Conservation (phyloP, 2,888 invertebrate species). For the Pilophorus perplexus region DNA sequence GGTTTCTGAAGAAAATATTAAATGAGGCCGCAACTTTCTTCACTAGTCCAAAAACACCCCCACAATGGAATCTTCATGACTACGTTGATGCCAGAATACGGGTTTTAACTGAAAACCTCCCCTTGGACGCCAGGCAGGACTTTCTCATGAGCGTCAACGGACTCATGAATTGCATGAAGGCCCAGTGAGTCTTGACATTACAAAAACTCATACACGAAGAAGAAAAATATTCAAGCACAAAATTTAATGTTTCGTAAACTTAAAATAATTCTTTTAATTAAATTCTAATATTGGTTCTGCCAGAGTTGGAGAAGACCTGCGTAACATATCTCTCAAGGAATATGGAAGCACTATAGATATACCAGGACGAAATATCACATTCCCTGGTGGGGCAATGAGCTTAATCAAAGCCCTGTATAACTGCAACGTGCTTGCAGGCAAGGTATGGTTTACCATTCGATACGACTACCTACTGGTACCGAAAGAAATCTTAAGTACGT, state of each 20-base stretch:
- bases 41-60: slow-evolving; percentile 9
- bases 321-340: slow-evolving; percentile 60
- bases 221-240: too few relatives aligned
- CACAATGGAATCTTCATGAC: slow-evolving; percentile 22
- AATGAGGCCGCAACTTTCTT: slow-evolving; percentile 26
- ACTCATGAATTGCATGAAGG: slow-evolving; percentile 33
- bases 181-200: slow-evolving; percentile 7
- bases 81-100: slow-evolving; percentile 16
- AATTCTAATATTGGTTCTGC: too few relatives aligned
- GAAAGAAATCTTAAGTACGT: too few relatives aligned
- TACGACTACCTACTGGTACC: too few relatives aligned
- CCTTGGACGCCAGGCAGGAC: slow-evolving; percentile 4
- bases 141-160: slow-evolving; percentile 25
- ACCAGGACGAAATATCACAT: slow-evolving; percentile 64
- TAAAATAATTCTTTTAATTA: too few relatives aligned
- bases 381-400: slow-evolving; percentile 66
- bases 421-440: slow-evolving; percentile 25
- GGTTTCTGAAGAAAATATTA: not conserved
- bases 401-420: slow-evolving; percentile 61
- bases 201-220: too few relatives aligned
- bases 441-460: too few relatives aligned
- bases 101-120: slow-evolving; percentile 5
- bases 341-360: slow-evolving; percentile 67
- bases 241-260: too few relatives aligned
- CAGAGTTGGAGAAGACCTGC: slow-evolving; percentile 64